These are phyloP conservation scores for Arctocebus calabarensis DNA, from an alignment of 2,797 vertebrate genomes.

Conservation along the genomic window DNA sequence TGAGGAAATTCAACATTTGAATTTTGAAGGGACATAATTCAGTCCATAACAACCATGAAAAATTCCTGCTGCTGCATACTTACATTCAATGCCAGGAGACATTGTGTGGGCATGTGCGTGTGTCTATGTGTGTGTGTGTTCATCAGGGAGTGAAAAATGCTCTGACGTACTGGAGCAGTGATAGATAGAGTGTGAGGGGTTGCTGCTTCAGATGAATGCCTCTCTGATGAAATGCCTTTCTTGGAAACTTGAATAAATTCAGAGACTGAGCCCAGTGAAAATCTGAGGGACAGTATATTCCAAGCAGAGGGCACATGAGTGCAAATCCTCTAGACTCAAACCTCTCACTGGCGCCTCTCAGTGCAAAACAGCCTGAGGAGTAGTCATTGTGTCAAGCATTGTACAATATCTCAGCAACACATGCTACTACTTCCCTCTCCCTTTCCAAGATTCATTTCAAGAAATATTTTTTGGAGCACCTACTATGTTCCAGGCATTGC, in stretches of 20 bases:
- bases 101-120: background rate
- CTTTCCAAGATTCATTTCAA: slow-evolving; percentile 20
- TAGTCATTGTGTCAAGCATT: background rate
- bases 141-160: background rate
- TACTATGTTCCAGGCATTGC: background rate
- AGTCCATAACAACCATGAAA: slow-evolving; percentile 1
- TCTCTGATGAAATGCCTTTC: slow-evolving; percentile 8
- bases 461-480: background rate
- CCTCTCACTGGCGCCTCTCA: background rate
- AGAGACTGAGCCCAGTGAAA: background rate
- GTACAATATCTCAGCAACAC: background rate
- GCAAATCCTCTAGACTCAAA: background rate
- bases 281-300: background rate
- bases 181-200: background rate
- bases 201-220: background rate
- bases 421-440: background rate
- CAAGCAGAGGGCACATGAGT: background rate
- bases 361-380: background rate
- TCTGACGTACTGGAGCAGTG: background rate
- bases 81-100: background rate
- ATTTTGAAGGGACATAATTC: background rate
- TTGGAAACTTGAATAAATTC: background rate
- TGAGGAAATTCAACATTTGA: background rate
- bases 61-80: background rate
- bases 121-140: background rate